Base-by-base conservation (phyloP, 2,888 invertebrate species). In the Liposcelis brunnea region DNA sequence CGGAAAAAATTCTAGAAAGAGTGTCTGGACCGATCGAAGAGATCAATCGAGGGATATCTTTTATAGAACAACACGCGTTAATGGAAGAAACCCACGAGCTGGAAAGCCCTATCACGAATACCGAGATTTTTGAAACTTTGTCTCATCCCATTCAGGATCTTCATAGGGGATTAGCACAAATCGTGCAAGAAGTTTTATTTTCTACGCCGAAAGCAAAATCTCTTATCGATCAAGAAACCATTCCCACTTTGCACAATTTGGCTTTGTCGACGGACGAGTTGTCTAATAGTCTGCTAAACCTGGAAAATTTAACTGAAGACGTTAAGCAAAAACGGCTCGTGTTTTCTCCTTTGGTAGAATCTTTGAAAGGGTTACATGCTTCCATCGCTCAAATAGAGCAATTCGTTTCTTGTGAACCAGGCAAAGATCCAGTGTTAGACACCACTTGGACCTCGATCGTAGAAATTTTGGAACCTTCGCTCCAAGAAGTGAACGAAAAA, bases 381-480 rank as follows among this genome's bases (percentile, higher is more conserved):
- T 67, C 67, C 52, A 62, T 69, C 43, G 50, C 67, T 8, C 57
- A 66, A 51, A 61, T 70, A 50, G 60, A 65, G 46, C 65, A 69
- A 54, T 49, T 36, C 66, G 69, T 50, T 58, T 10, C 61, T 48
- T 46, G 72, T 18, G 74, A 75, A 55, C 63, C 59, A 10, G 54
- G 58, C 2, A 66, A 65, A 31, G 71, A 73, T 34, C 60, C 26
- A 6, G 26, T 74, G 54, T 72, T 74, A 2, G 70, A 72, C 6
- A 63, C 72, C 43, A 70, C 71, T 51, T 71, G 73, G 52, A 61
- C 73, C 49, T 73, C 74, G 0, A 69, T 65, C 2, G 62, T 75
- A 16, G 70, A 71, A 59, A 71, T 72, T n/a, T 59, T 68, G 44
- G 63, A 63, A 31, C 59, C 64, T 42, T 65, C 65, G 1, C 59